phyloP scores from a whole-genome alignment of 1,140 invertebrate species.

The Tribolium castaneum region DNA sequence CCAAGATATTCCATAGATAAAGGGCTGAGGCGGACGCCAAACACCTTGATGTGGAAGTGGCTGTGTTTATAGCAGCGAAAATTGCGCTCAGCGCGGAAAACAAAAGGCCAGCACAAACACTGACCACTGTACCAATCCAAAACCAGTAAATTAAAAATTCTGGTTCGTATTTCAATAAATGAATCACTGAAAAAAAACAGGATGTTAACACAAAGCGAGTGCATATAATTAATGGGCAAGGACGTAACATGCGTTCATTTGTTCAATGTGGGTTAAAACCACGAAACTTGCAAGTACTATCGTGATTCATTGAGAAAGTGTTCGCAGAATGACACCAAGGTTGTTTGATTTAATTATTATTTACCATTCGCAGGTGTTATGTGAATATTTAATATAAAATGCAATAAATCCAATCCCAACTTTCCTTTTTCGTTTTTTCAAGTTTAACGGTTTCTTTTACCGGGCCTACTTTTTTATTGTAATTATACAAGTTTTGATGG shows the following conservation, averaged over 20 bases:
- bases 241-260: too few relatives aligned
- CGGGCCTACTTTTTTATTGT: constrained; percentile 23
- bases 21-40: constrained; percentile 81
- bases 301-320: not conserved
- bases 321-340: not conserved
- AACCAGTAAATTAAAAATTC: constrained; percentile 77
- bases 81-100: constrained; percentile 76
- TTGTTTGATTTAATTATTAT: not conserved
- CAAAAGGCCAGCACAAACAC: constrained; percentile 73
- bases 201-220: not conserved
- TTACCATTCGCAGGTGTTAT: not conserved
- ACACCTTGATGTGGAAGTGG: constrained; percentile 77
- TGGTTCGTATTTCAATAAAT: constrained; percentile 71
- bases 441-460: not conserved
- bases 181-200: constrained; percentile 67
- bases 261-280: not conserved
- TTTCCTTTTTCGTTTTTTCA: not conserved
- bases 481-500: constrained; percentile 29
- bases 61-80: constrained; percentile 83
- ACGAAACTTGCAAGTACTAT: not conserved
- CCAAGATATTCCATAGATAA: constrained; percentile 81
- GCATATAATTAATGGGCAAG: too few relatives aligned
- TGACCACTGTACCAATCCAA: constrained; percentile 78
- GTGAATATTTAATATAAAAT: not conserved
- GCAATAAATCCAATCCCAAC: not conserved